Evolutionary conservation across 2,797 vertebrate species (phyloP).

Genomic region (Bradypodion ventrale): DNA sequence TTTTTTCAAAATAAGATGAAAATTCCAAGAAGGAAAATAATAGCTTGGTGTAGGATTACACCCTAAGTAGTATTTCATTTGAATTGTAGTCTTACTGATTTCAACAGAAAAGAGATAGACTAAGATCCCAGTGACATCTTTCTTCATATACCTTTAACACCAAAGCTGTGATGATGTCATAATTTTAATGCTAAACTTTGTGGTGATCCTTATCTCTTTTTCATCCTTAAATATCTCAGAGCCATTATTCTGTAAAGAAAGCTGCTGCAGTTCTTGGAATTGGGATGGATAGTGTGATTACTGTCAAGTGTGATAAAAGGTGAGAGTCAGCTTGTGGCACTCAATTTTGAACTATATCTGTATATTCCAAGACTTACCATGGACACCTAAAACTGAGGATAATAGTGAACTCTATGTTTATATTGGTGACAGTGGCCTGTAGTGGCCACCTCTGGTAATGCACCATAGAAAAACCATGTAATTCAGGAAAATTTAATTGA

Average conservation of each 20-base stretch:
- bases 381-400: no score
- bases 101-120: no score
- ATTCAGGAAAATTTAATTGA: no score
- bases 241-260: constrained; percentile 81
- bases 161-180: neutral
- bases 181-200: neutral
- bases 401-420: no score
- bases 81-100: neutral
- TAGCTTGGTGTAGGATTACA: neutral
- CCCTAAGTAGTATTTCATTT: neutral
- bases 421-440: no score
- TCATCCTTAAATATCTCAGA: constrained; percentile 58
- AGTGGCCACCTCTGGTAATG: no score
- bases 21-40: neutral
- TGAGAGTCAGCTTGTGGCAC: constrained; percentile 35
- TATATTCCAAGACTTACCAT: no score
- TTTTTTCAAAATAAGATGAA: neutral
- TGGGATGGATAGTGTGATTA: constrained; percentile 75
- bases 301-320: constrained; percentile 80
- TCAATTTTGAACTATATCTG: no score
- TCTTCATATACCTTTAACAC: neutral
- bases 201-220: neutral
- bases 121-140: neutral
- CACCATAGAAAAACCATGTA: no score
- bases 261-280: constrained; percentile 73